A percentile compares a stretch with the other conserved stretches of the same genome.
phyloP scores from a whole-genome alignment of 2,113 vertebrate species.

The Himantopus leucocephalus region DNA sequence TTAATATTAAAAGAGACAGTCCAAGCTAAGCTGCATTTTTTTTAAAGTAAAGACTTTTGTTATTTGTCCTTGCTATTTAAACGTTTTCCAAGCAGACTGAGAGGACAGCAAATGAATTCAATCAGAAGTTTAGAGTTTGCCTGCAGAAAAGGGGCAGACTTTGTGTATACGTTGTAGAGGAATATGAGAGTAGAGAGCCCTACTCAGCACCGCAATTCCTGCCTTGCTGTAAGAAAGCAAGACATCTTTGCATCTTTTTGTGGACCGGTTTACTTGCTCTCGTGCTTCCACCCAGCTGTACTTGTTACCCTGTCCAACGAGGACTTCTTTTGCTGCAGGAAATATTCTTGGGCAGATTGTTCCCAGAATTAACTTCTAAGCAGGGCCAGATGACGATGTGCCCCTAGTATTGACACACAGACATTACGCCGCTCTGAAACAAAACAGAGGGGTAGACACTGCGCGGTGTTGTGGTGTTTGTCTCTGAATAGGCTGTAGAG shows the following conservation, averaged over 20 bases:
- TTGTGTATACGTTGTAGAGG: not conserved
- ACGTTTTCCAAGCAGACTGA: not conserved
- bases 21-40: not conserved
- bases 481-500: not conserved
- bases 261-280: not conserved
- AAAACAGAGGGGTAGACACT: not conserved
- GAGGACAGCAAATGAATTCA: not conserved
- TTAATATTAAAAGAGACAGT: not conserved
- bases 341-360: not conserved
- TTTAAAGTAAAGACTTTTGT: not conserved
- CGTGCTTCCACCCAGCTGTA: not conserved
- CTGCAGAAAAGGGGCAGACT: not conserved
- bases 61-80: not conserved
- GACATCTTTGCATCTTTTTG: not conserved
- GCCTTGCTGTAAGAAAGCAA: not conserved
- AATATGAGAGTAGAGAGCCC: not conserved
- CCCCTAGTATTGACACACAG: not conserved
- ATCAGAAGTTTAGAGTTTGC: not conserved
- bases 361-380: not conserved
- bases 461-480: not conserved
- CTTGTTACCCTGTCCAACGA: not conserved
- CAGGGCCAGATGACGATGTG: not conserved
- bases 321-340: not conserved
- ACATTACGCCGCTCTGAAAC: not conserved
- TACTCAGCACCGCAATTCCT: not conserved